phyloP scores from a whole-genome alignment of 2,797 vertebrate genomes.

The Garrulus glandarius region DNA sequence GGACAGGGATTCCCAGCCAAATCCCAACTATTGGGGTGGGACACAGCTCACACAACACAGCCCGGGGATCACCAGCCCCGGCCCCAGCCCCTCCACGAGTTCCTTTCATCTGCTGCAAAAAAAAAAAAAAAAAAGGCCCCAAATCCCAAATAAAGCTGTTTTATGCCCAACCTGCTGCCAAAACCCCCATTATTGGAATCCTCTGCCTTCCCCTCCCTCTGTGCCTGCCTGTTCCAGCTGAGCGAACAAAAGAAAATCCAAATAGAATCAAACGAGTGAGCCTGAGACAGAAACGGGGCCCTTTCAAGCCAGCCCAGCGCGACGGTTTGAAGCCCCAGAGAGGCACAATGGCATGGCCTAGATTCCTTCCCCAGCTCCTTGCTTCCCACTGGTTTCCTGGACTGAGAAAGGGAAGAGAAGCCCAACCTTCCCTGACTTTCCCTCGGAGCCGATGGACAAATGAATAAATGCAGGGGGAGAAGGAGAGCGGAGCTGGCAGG shows the following conservation, averaged over 20 bases:
- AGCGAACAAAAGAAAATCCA: conserved; percentile 18
- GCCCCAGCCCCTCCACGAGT: fast-evolving
- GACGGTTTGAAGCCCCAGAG: background rate
- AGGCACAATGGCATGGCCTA: conserved; percentile 32
- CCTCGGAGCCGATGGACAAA: background rate
- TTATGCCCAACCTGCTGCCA: background rate
- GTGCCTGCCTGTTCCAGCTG: conserved; percentile 17
- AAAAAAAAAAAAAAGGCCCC: background rate
- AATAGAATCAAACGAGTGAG: background rate
- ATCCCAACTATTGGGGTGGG: background rate
- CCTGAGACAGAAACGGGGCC: background rate
- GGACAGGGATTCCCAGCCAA: background rate
- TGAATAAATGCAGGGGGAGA: background rate
- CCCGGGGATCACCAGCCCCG: background rate
- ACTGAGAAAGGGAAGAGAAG: background rate
- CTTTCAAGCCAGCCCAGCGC: background rate
- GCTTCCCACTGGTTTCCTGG: background rate
- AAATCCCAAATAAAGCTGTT: conserved; percentile 10
- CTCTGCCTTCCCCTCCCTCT: conserved; percentile 3
- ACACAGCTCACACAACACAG: fast-evolving
- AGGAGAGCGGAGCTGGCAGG: background rate
- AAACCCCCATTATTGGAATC: background rate
- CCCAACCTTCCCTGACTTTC: background rate
- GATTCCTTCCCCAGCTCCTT: background rate
- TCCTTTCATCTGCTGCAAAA: background rate